Conservation (phyloP, 2,113 vertebrate species). For the rat (Rattus norvegicus) region DNA sequence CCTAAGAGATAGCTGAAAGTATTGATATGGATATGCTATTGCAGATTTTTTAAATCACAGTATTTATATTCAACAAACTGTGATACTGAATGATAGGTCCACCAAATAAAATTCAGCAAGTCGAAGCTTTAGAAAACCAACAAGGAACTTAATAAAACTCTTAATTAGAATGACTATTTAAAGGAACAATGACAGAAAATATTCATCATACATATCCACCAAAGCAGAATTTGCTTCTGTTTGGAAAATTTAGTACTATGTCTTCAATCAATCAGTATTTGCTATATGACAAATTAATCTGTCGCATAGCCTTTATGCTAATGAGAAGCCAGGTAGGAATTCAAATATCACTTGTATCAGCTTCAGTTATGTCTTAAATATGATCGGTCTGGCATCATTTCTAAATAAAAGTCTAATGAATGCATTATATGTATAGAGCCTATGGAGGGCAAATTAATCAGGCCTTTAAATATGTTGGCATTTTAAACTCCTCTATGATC, state of each 20-base stretch:
- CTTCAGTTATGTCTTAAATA: neutral
- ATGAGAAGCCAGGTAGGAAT: slow-evolving; percentile 28
- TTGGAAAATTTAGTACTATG: slow-evolving; percentile 71
- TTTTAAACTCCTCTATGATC: neutral
- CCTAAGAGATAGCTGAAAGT: slow-evolving; percentile 13
- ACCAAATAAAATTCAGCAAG: neutral
- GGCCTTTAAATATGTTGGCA: neutral
- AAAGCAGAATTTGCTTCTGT: slow-evolving; percentile 63
- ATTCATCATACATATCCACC: neutral
- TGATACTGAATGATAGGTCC: neutral
- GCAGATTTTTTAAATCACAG: neutral
- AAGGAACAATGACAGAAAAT: neutral
- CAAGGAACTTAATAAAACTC: slow-evolving; percentile 23
- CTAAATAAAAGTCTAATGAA: slow-evolving; percentile 66
- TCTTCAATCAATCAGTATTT: slow-evolving; percentile 65
- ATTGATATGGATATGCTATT: neutral
- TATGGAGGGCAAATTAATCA: slow-evolving; percentile 68
- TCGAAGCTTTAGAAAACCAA: slow-evolving; percentile 7
- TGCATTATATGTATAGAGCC: slow-evolving; percentile 57
- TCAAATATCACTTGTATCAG: slow-evolving; percentile 46
- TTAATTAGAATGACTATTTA: slow-evolving; percentile 33
- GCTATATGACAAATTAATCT: slow-evolving; percentile 47
- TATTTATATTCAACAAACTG: neutral
- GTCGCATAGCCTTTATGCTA: slow-evolving; percentile 53
- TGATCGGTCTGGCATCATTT: slow-evolving; percentile 59